phyloP scores from a whole-genome alignment of 2,888 invertebrate genomes.

The Carabus problematicus region DNA sequence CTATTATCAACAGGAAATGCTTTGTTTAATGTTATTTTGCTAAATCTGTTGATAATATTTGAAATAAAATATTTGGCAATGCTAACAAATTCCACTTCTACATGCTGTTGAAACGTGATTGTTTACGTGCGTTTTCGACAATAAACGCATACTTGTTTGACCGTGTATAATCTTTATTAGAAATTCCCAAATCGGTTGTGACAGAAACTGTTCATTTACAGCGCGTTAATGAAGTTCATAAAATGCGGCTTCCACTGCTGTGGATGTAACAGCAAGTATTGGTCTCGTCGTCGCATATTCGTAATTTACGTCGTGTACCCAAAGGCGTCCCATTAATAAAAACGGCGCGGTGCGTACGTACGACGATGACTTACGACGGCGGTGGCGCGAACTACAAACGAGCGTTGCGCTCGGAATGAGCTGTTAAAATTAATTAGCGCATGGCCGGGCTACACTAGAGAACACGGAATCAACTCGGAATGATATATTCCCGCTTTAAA shows the following conservation, averaged over 20 bases:
- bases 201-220: neutral
- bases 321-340: conserved; percentile 34
- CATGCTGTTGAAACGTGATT: too few species aligned
- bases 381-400: conserved; percentile 42
- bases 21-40: too few species aligned
- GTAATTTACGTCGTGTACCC: conserved; percentile 34
- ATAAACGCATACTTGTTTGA: too few species aligned
- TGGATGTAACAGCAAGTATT: too few species aligned
- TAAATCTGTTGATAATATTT: too few species aligned
- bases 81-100: too few species aligned
- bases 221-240: neutral
- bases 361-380: conserved; percentile 40
- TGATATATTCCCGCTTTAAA: conserved; percentile 35
- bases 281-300: conserved; percentile 19
- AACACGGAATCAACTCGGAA: conserved; percentile 5
- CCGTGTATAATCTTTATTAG: too few species aligned
- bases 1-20: too few species aligned
- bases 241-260: neutral
- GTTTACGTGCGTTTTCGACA: too few species aligned
- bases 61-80: too few species aligned
- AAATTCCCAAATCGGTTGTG: neutral
- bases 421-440: conserved; percentile 42
- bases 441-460: conserved; percentile 9
- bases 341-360: conserved; percentile 13
- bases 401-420: conserved; percentile 31